Evolutionary conservation across 2,888 invertebrate species (phyloP).

Genomic region (Allolobophora icterica): DNA sequence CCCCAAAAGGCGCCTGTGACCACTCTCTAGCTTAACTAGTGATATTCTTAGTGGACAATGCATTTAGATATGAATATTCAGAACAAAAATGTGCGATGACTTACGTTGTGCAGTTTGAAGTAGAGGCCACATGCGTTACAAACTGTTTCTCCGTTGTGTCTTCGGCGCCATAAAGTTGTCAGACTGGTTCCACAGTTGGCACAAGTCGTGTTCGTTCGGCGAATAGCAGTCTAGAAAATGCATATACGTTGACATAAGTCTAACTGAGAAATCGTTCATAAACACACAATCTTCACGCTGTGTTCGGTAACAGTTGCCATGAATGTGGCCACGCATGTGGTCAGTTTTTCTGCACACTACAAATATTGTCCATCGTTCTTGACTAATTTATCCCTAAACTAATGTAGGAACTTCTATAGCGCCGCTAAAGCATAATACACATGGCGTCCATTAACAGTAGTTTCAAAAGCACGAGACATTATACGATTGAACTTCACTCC

Average conservation of each 20-base stretch:
- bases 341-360: not conserved
- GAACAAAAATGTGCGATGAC: not conserved
- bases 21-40: too few relatives aligned
- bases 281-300: not conserved
- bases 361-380: too few relatives aligned
- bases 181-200: conserved; percentile 23
- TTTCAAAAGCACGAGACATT: too few relatives aligned
- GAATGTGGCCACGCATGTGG: not conserved
- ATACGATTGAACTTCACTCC: too few relatives aligned
- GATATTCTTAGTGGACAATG: too few relatives aligned
- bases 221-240: conserved; percentile 5
- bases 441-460: too few relatives aligned
- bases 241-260: not conserved
- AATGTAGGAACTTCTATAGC: too few relatives aligned
- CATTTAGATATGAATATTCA: too few relatives aligned
- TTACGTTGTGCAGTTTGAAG: conserved; percentile 21
- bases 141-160: not conserved
- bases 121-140: conserved; percentile 24
- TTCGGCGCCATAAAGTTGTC: conserved; percentile 22
- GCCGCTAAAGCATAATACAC: too few relatives aligned
- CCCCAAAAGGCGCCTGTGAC: too few relatives aligned
- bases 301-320: not conserved
- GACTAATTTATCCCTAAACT: too few relatives aligned
- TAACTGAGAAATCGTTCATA: not conserved
- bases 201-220: not conserved